Evolutionary conservation across 1,140 invertebrate genomes (phyloP), one percentile per base, ranked within the genome.

Genomic region (Drosophila santomea): DNA sequence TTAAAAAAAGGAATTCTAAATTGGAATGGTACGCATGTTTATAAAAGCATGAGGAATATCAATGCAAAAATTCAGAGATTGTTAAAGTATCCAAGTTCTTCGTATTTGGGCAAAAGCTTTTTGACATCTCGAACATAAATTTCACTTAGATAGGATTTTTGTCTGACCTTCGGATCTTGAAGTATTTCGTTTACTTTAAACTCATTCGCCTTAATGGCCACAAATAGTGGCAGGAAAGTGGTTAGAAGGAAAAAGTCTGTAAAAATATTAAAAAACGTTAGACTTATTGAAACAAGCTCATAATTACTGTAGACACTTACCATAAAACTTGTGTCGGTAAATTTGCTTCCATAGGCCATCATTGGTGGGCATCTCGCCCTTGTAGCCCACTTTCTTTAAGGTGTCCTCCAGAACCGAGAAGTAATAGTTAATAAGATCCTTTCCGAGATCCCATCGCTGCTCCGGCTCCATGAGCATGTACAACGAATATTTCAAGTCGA

Each of bases 51-150:
- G 1, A 8, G 6, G 28, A 6, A 28, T 2, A 32, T 32, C 7
- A 8, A 32, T 6, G 7, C 2, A 5, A 7, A 10, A 11, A 17
- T 4, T 64, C 60, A 48, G 2, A 81, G 5, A 11, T 78, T 48
- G 7, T 86, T 72, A 63, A 85, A 85, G 14, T 74, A 81, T 7
- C 82, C 81, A n/a, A 69, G n/a, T 62, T 86, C 28, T 28, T 78
- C 72, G 32, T 43, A 81, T 5, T 62, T 71, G 1, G 55, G 54
- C 7, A 85, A 35, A 14, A 60, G 51, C 14, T 51, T 17, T 45
- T 57, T 66, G 3, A 81, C 15, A 8, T 85, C 78, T 12, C 66
- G 35, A 4, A 71, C 10, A 8, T 47, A 71, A 1, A 5, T 2
- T 0, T 74, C 48, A 0, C 60, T 35, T 8, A 38, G 28, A 15